These are phyloP conservation scores for Drosophila atripex DNA, from an alignment of 2,888 invertebrate genomes.

Conservation along the genomic window DNA sequence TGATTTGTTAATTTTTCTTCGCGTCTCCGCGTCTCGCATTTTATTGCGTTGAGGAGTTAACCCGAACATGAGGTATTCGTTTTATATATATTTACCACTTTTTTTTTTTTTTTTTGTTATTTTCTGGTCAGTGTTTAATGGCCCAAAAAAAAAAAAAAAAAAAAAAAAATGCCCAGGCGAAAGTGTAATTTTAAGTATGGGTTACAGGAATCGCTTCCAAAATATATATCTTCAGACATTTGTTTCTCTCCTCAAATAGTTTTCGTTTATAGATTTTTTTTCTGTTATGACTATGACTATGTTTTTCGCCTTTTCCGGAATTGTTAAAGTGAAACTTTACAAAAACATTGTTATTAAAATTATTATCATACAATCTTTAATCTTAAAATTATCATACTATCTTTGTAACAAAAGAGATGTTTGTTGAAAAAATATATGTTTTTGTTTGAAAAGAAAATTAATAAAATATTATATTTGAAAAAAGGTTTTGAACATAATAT, in stretches of 20 bases:
- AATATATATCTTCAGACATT: not conserved
- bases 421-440: too few relatives aligned
- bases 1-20: constrained; percentile 79
- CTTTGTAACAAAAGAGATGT: too few relatives aligned
- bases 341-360: too few relatives aligned
- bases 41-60: constrained; percentile 57
- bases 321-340: too few relatives aligned
- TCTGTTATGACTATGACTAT: not conserved
- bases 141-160: constrained; percentile 1
- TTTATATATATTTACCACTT: not conserved
- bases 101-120: constrained; percentile 7
- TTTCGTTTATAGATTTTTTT: constrained; percentile 14
- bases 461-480: too few relatives aligned
- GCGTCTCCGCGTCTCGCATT: constrained; percentile 39
- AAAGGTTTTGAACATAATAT: too few relatives aligned
- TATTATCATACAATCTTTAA: too few relatives aligned
- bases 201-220: constrained; percentile 21
- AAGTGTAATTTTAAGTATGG: constrained; percentile 61
- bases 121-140: constrained; percentile 40
- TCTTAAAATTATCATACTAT: too few relatives aligned
- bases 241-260: not conserved
- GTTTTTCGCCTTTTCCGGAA: too few relatives aligned
- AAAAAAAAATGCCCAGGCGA: constrained; percentile 34
- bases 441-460: too few relatives aligned
- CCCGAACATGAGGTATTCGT: constrained; percentile 34